Conservation (phyloP, 2,113 vertebrate genomes). For the Pampusana beccarii region DNA sequence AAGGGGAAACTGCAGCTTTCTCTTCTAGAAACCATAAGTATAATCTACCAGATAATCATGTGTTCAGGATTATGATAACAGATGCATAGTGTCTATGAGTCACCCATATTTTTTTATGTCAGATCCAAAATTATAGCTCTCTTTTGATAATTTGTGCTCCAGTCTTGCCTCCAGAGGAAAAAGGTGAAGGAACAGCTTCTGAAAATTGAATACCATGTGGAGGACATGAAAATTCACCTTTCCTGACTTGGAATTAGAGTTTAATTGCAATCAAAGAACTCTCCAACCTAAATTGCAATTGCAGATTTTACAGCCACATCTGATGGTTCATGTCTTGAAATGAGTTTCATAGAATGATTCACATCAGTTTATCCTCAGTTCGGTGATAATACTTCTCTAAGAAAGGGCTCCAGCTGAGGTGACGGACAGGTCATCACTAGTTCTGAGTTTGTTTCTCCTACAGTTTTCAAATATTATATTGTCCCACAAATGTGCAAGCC, state of each 20-base stretch:
- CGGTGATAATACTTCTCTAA: not conserved
- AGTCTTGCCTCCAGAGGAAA: not conserved
- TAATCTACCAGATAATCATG: not conserved
- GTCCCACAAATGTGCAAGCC: not conserved
- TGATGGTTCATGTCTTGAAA: not conserved
- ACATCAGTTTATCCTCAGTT: not conserved
- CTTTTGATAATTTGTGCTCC: not conserved
- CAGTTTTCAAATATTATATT: not conserved
- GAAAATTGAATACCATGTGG: slow-evolving; percentile 16
- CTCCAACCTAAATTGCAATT: slow-evolving; percentile 10
- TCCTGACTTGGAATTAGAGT: not conserved
- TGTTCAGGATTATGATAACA: slow-evolving; percentile 38
- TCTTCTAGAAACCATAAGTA: not conserved
- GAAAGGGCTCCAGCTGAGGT: not conserved
- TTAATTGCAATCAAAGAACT: slow-evolving; percentile 37
- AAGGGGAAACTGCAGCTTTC: not conserved
- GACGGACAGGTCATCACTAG: not conserved
- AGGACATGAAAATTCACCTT: not conserved
- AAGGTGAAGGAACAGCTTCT: slow-evolving; percentile 26
- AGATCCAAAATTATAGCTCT: slow-evolving; percentile 35
- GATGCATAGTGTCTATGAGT: slow-evolving; percentile 5
- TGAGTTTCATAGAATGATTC: not conserved
- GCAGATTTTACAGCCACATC: not conserved
- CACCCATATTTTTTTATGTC: slow-evolving; percentile 13
- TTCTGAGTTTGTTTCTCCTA: not conserved